phyloP scores from a whole-genome alignment of 2,797 vertebrate species.

The Epinephelus awoara region DNA sequence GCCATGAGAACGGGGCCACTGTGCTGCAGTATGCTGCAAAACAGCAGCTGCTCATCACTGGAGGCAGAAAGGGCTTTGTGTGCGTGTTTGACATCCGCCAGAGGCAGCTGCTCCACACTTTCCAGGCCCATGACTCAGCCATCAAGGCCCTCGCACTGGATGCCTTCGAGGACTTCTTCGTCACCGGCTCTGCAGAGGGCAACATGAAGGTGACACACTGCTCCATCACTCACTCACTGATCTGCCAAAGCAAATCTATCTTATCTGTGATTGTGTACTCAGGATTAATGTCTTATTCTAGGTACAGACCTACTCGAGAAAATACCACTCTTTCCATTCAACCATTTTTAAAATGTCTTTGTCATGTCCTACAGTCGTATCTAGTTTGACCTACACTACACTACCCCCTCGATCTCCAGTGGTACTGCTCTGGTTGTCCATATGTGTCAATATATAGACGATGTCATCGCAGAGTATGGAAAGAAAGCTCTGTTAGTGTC shows the following conservation, averaged over 20 bases:
- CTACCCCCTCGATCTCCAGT: no score
- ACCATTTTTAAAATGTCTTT: no score
- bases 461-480: no score
- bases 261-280: background rate
- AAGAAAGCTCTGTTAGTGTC: no score
- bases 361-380: no score
- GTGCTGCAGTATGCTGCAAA: conserved; percentile 96
- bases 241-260: conserved; percentile 1
- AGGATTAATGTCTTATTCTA: conserved; percentile 12
- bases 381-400: no score
- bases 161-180: conserved; percentile 94
- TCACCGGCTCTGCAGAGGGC: conserved; percentile 97
- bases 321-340: background rate
- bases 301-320: background rate
- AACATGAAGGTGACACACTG: conserved; percentile 93
- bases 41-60: conserved; percentile 95
- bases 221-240: conserved; percentile 14
- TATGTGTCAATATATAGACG: no score
- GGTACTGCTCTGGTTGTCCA: no score
- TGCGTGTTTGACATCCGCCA: conserved; percentile 97
- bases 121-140: conserved; percentile 97
- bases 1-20: conserved; percentile 96
- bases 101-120: conserved; percentile 94
- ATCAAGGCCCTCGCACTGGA: conserved; percentile 96
- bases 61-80: conserved; percentile 94